Evolutionary conservation across 2,113 vertebrate species (phyloP).

Genomic region (Trichechus manatus): DNA sequence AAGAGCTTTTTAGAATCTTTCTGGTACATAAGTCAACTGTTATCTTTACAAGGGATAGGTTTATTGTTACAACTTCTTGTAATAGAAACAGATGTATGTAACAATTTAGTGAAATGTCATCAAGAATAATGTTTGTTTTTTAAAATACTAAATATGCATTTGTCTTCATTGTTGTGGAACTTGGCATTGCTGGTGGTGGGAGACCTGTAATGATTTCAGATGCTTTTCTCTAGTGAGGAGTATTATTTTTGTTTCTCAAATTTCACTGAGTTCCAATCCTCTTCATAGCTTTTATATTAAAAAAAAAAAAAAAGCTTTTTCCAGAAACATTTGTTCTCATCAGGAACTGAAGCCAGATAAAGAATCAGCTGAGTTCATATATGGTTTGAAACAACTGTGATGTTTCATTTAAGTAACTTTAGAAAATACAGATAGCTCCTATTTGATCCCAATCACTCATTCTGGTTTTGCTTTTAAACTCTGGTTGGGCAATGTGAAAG

Average conservation of each 20-base stretch:
- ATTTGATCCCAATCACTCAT: not conserved
- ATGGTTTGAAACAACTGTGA: not conserved
- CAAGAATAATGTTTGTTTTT: not conserved
- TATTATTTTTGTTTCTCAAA: constrained; percentile 2
- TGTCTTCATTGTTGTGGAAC: constrained; percentile 22
- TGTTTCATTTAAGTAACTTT: not conserved
- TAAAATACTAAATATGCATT: not conserved
- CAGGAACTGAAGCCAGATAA: constrained; percentile 37
- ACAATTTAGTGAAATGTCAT: constrained; percentile 58
- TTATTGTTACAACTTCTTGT: not conserved
- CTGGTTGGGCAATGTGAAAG: not conserved
- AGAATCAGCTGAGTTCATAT: constrained; percentile 13
- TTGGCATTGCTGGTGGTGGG: not conserved
- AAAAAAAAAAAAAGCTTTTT: not conserved
- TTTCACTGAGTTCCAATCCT: not conserved
- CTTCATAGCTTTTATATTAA: not conserved
- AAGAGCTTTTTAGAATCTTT: constrained; percentile 50
- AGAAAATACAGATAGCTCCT: constrained; percentile 16
- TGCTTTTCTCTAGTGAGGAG: constrained; percentile 22
- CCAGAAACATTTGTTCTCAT: constrained; percentile 26
- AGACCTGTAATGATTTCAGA: not conserved
- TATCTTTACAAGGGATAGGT: not conserved
- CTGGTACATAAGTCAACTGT: not conserved
- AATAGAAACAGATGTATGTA: constrained; percentile 20
- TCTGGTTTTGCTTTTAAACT: constrained; percentile 25